Percentiles rank a stretch among this genome's conserved stretches.
phyloP scores from a whole-genome alignment of 2,113 vertebrate species.

The Dasypus novemcinctus region DNA sequence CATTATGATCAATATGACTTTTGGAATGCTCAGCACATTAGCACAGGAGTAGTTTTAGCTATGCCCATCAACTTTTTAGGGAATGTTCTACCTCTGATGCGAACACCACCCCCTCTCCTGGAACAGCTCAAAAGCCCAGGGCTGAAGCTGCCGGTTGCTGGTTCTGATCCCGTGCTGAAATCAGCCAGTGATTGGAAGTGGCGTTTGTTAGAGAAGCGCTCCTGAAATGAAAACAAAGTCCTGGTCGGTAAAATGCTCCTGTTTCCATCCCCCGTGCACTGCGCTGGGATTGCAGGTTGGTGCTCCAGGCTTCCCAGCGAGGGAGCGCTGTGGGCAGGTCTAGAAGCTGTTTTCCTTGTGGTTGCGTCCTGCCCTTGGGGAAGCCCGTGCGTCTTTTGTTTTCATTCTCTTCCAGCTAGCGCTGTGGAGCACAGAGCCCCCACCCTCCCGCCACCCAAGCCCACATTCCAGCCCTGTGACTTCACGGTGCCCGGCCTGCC shows the following conservation, averaged over 20 bases:
- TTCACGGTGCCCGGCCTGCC: conserved; percentile 82
- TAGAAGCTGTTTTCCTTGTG: conserved; percentile 78
- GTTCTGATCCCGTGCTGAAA: neutral
- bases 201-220: conserved; percentile 26
- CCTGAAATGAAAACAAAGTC: conserved; percentile 2
- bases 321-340: conserved; percentile 61
- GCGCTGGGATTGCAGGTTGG: neutral
- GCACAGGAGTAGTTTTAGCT: neutral
- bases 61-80: neutral
- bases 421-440: conserved; percentile 78
- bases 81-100: neutral
- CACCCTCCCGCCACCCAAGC: conserved; percentile 76
- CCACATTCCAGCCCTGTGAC: conserved; percentile 85
- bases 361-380: conserved; percentile 76
- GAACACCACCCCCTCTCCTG: neutral
- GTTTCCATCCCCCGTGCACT: neutral
- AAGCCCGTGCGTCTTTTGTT: conserved; percentile 78
- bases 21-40: neutral
- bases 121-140: neutral
- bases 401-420: conserved; percentile 78
- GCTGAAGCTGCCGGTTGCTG: neutral
- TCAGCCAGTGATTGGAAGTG: neutral
- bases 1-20: neutral
- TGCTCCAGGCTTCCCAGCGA: conserved; percentile 56
- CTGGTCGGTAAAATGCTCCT: neutral